Percentiles rank a stretch among this genome's conserved stretches.
phyloP scores from a whole-genome alignment of 64 coral and sea anemone species.

The Pocillopora damicornis region DNA sequence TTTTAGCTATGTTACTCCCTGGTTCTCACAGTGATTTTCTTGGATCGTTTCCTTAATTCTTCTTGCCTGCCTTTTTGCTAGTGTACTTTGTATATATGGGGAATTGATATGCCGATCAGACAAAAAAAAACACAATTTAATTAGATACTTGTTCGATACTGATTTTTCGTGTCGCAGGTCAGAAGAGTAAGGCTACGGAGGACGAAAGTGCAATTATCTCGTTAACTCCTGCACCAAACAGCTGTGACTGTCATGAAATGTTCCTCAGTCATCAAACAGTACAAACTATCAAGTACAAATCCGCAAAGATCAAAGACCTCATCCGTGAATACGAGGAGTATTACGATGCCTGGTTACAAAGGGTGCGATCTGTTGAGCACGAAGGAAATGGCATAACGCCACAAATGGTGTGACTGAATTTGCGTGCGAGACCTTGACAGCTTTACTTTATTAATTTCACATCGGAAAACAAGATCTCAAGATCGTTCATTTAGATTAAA shows the following conservation, averaged over 20 bases:
- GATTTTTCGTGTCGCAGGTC: constrained; percentile 7
- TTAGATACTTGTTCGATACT: neutral
- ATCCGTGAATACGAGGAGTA: constrained; percentile 87
- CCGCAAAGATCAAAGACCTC: constrained; percentile 69
- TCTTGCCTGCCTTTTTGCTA: too few relatives aligned
- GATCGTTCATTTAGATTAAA: too few relatives aligned
- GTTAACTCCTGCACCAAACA: constrained; percentile 48
- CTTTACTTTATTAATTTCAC: too few relatives aligned
- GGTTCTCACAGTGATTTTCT: too few relatives aligned
- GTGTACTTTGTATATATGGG: too few relatives aligned
- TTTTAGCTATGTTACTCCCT: too few relatives aligned
- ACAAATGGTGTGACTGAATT: constrained; percentile 61
- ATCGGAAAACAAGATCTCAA: too few relatives aligned
- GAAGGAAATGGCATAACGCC: constrained; percentile 76
- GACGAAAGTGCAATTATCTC: constrained; percentile 39
- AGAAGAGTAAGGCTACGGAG: constrained; percentile 8
- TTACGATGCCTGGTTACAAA: constrained; percentile 76
- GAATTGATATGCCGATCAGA: too few relatives aligned
- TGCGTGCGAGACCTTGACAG: neutral
- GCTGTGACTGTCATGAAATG: constrained; percentile 90
- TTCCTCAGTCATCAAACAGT: constrained; percentile 78
- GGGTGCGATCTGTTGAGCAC: constrained; percentile 60
- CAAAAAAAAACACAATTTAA: neutral
- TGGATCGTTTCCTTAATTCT: too few relatives aligned
- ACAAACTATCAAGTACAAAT: constrained; percentile 82